Conservation (phyloP, 2,797 vertebrate genomes). For the Nannoperca australis region DNA sequence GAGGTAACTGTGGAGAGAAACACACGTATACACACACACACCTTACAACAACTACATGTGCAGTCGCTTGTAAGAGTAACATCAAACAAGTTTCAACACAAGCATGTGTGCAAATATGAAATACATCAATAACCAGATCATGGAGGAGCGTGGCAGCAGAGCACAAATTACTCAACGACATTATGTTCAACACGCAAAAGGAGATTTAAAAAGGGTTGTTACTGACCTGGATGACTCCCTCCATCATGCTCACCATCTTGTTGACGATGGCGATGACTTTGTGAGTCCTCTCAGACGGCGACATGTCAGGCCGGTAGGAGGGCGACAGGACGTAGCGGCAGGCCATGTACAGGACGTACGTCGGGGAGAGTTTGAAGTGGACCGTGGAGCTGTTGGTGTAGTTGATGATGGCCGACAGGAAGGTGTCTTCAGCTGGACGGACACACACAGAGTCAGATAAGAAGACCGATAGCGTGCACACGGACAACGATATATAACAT, state of each 20-base stretch:
- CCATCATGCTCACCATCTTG: conserved; percentile 99
- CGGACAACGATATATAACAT: not conserved
- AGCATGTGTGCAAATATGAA: not conserved
- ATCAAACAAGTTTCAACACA: conserved; percentile 2
- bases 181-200: not conserved
- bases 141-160: not conserved
- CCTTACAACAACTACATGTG: conserved; percentile 53
- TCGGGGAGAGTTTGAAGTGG: conserved; percentile 97
- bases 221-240: conserved; percentile 98
- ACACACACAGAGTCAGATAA: not conserved
- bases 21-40: not conserved
- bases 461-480: not conserved
- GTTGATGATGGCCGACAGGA: conserved; percentile 97
- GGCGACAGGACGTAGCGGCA: conserved; percentile 95
- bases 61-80: conserved; percentile 56
- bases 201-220: not conserved
- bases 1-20: conserved; percentile 43
- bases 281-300: conserved; percentile 93
- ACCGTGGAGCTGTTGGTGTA: conserved; percentile 99
- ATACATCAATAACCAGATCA: not conserved
- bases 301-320: conserved; percentile 93
- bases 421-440: conserved; percentile 94
- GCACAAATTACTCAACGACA: not conserved
- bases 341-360: conserved; percentile 97
- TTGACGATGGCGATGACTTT: conserved; percentile 97